Evolutionary conservation across 2,797 vertebrate species (phyloP).

Genomic region (Pangasius djambal): DNA sequence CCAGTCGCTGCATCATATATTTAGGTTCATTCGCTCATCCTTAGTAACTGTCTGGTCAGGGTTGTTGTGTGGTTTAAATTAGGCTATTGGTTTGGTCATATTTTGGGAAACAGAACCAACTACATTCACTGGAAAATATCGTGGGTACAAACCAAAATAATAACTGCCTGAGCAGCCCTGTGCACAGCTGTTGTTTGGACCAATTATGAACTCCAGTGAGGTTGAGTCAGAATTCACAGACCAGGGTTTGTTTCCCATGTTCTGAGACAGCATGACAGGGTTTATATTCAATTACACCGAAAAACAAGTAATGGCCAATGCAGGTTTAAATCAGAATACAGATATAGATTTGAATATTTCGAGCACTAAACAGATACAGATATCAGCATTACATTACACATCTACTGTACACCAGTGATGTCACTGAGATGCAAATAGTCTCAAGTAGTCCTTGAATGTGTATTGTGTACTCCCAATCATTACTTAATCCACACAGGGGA

Average conservation of each 20-base stretch:
- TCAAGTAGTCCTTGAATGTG: no score
- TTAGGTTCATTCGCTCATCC: background rate
- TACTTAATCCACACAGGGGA: background rate
- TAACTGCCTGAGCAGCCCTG: background rate
- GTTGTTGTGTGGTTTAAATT: no score
- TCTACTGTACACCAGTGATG: background rate
- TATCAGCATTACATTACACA: background rate
- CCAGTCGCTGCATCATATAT: background rate
- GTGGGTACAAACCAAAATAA: background rate
- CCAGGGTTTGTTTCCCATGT: background rate
- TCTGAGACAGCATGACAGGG: background rate
- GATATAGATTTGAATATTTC: no score
- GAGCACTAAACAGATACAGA: background rate
- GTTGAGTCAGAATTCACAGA: background rate
- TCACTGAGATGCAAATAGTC: background rate
- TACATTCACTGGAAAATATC: background rate
- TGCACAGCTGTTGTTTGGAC: background rate
- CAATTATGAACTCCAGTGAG: background rate
- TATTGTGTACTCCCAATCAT: no score
- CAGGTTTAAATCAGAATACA: no score
- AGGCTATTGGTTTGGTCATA: no score
- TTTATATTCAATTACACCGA: background rate
- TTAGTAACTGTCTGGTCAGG: no score
- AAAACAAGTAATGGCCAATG: no score
- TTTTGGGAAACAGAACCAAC: no score